These are phyloP conservation scores for Campylomormyrus tamandua DNA, from an alignment of 2,113 vertebrate species.

Conservation along the genomic window DNA sequence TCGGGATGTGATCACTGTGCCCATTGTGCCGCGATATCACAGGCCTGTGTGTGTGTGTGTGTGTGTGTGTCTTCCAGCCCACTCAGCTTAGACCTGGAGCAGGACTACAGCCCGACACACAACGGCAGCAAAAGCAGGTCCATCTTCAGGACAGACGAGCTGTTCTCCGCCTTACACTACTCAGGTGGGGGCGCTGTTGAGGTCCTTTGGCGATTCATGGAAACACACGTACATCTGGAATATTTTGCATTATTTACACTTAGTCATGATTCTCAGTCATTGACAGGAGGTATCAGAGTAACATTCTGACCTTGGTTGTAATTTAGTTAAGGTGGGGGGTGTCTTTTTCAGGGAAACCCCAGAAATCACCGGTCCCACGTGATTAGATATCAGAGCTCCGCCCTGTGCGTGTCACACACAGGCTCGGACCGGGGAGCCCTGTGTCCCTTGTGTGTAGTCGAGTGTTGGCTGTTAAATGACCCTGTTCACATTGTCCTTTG, in stretches of 20 bases:
- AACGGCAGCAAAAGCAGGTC: constrained; percentile 65
- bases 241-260: background rate
- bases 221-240: background rate
- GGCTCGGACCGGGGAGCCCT: background rate
- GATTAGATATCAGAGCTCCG: background rate
- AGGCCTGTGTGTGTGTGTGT: background rate
- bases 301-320: background rate
- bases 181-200: constrained; percentile 66
- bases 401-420: background rate
- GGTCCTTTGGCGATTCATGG: background rate
- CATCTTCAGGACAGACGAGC: constrained; percentile 81
- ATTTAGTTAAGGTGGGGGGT: background rate
- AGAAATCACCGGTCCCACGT: background rate
- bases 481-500: constrained; percentile 28
- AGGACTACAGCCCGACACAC: constrained; percentile 48
- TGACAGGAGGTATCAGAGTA: background rate
- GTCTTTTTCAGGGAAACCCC: background rate
- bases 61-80: constrained; percentile 11
- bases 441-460: background rate
- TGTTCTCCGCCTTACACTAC: constrained; percentile 88
- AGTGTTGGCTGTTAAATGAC: background rate
- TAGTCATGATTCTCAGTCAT: background rate
- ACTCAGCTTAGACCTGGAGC: constrained; percentile 62
- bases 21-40: background rate
- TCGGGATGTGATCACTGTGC: background rate